A percentile compares a stretch with the other conserved stretches of the same genome.
Evolutionary conservation across 1,140 invertebrate species (phyloP).

Genomic region (Ceratosolen fusciceps): DNA sequence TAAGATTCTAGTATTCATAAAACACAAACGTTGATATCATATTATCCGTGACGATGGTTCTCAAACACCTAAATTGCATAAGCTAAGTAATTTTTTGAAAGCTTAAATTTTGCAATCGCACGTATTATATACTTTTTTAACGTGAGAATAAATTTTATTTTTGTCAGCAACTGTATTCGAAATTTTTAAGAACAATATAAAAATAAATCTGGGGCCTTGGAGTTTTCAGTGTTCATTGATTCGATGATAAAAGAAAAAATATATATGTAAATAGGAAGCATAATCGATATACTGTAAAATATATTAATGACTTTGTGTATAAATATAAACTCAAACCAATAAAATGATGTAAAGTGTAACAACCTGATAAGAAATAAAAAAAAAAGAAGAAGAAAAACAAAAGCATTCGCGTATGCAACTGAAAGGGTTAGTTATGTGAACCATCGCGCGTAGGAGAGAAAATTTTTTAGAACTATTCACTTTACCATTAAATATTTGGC

Average conservation of each 20-base stretch:
- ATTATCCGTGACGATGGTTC: slow-evolving; percentile 56
- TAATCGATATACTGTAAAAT: slow-evolving; percentile 17
- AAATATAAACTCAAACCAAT: neutral
- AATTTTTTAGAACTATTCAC: slow-evolving; percentile 51
- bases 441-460: slow-evolving; percentile 40
- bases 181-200: slow-evolving; percentile 33
- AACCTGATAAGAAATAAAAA: too few relatives aligned
- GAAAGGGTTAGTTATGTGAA: slow-evolving; percentile 16
- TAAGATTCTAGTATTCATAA: slow-evolving; percentile 61
- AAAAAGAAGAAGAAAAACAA: neutral
- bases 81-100: slow-evolving; percentile 8
- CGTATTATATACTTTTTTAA: slow-evolving; percentile 37
- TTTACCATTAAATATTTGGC: slow-evolving; percentile 48
- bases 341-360: neutral
- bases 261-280: slow-evolving; percentile 41
- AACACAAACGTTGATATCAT: slow-evolving; percentile 53
- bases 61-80: slow-evolving; percentile 41
- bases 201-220: slow-evolving; percentile 40
- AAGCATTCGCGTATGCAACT: slow-evolving; percentile 8
- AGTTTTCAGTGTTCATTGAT: slow-evolving; percentile 44
- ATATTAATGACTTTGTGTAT: slow-evolving; percentile 26
- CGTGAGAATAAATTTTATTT: slow-evolving; percentile 40
- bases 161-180: slow-evolving; percentile 34
- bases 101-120: neutral
- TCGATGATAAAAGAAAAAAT: slow-evolving; percentile 6